Conservation (phyloP, 2,888 invertebrate genomes). For the Lordiphosa fenestrarum region DNA sequence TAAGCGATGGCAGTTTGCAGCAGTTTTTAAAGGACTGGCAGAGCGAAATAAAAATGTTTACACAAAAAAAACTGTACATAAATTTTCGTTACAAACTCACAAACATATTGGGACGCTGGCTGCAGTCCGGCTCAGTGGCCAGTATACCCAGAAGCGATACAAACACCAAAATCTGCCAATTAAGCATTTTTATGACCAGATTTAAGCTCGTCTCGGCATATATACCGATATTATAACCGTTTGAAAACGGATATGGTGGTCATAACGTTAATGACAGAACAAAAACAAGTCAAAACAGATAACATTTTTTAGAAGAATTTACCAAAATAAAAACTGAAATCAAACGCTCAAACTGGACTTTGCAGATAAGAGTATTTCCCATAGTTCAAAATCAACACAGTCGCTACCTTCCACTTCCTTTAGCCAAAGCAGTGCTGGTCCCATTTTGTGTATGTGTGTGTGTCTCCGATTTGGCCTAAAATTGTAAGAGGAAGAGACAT, state of each 20-base stretch:
- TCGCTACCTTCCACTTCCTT: too few relatives aligned
- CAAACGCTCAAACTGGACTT: too few relatives aligned
- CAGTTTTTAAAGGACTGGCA: constrained; percentile 27
- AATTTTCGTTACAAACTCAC: neutral
- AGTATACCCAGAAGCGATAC: constrained; percentile 1
- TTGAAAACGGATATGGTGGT: constrained; percentile 1
- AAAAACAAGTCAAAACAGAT: neutral
- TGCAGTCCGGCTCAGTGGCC: constrained; percentile 17
- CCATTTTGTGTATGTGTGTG: too few relatives aligned
- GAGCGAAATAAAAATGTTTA: neutral
- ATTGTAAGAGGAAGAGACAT: too few relatives aligned
- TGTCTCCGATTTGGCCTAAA: too few relatives aligned
- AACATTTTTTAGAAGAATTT: neutral
- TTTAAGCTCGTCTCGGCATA: neutral
- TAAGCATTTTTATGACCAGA: constrained; percentile 1
- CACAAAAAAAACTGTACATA: neutral
- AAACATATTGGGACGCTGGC: constrained; percentile 20
- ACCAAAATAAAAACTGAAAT: neutral
- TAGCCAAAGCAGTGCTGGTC: too few relatives aligned
- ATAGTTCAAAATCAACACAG: too few relatives aligned
- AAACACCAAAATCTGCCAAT: neutral
- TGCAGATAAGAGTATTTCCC: too few relatives aligned
- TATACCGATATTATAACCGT: neutral
- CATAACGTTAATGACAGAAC: neutral
- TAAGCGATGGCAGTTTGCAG: constrained; percentile 22